Evolutionary conservation across 64 coral and sea anemone species (phyloP).

Genomic region (Dendrophyllia cribrosa): DNA sequence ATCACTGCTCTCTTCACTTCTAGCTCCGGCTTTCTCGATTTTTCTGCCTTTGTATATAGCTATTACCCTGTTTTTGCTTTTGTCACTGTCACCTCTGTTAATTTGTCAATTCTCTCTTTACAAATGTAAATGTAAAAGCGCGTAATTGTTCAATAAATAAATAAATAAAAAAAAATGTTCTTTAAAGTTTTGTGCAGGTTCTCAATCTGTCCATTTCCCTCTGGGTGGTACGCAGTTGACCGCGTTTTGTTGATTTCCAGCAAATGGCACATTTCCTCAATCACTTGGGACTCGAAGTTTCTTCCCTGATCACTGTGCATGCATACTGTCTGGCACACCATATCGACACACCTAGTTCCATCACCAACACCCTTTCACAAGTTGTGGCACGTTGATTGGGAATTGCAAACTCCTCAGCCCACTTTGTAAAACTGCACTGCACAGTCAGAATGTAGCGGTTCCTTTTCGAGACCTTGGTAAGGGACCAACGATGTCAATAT

Average conservation of each 20-base stretch:
- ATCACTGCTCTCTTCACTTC: no score
- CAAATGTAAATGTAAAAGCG: no score
- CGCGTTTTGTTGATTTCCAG: slow-evolving; percentile 42
- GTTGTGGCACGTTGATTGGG: neutral
- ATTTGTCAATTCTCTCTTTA: no score
- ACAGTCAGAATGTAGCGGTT: no score
- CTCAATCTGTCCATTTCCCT: slow-evolving; percentile 50
- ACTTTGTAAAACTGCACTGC: slow-evolving; percentile 2
- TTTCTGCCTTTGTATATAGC: no score
- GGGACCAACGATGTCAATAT: no score
- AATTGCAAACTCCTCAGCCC: slow-evolving; percentile 26
- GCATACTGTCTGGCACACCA: slow-evolving; percentile 36
- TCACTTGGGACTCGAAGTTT: neutral
- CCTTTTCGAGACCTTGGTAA: no score
- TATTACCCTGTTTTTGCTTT: no score
- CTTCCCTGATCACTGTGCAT: slow-evolving; percentile 28
- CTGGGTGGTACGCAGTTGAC: slow-evolving; percentile 58
- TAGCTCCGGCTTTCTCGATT: no score
- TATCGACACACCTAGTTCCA: slow-evolving; percentile 37
- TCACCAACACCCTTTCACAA: neutral
- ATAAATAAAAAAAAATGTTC: no score
- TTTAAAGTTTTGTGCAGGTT: slow-evolving; percentile 24
- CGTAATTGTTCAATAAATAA: no score
- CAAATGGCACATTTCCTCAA: slow-evolving; percentile 43
- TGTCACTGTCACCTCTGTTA: no score